Base-by-base conservation (phyloP, 2,888 invertebrate species). In the Vanessa cardui region DNA sequence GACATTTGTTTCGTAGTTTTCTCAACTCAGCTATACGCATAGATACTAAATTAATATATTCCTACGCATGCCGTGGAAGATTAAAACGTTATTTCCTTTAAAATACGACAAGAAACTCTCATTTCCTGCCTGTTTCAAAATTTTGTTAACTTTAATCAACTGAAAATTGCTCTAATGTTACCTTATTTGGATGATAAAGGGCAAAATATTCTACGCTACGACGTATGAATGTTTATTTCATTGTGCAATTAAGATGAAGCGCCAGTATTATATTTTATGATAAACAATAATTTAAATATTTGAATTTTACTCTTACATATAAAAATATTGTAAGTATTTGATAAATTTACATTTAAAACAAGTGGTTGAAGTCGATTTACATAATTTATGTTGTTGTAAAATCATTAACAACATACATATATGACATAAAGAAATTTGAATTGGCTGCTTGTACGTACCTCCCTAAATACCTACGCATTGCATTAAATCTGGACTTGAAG, bases 31-130 rank as follows among this genome's bases (percentile, higher is more conserved):
- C 16, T 60, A 46, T 50, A 50, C 12, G 39, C 39, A 3, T 16
- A 20, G 18, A 49, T 26, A 18, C 33, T 60, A 47, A 66, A 9
- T 59, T 31, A 39, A 31, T 20, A 72, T 65, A 67, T 60, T 49
- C 78, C 79, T 80, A 83, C 81, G 81, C 80, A 78, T 82, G 82
- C 77, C 76, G 79, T 73, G 76, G 76, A 73, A 82, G 85, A 85
- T 87, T 86, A 87, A 85, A 86, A 82, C 80, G 78, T 82, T 84
- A 83, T 83, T 81, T 80, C 78, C 75, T 76, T 76, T 74, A 75
- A 68, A 76, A 74, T 77, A 63, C 64, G 71, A 74, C 73, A 72
- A 73, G 72, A 68, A 70, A 61, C 62, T 46, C 64, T 39, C 59
- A 70, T 73, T 72, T 75, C 64, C 67, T 54, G 52, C 72, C 67